Evolutionary conservation across 2,113 vertebrate species (phyloP), one percentile per base, ranked within the genome.

Genomic region (Sinocyclocheilus rhinocerous): DNA sequence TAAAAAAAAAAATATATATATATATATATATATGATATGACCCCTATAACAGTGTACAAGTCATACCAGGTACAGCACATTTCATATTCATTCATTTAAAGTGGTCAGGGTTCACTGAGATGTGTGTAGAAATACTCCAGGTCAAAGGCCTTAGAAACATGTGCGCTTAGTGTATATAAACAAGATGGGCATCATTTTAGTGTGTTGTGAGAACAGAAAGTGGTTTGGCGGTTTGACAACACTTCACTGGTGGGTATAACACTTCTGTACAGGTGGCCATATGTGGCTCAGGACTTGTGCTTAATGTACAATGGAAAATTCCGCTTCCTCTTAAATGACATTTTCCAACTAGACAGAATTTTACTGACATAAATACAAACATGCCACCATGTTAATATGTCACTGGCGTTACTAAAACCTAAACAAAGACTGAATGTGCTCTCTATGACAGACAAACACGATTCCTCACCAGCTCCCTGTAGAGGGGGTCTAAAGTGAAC

Each of bases 401-500:
- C 16, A 6, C 22, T 45, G 22, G 11, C 39, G 16, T 26, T 29
- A 26, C 45, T 15, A 52, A 76, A 45, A 76, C 12, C 15, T 1
- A 45, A 50, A 24, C n/a, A 24, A 18, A 76, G 9, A 55, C 15
- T 78, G 13, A 78, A 77, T 22, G 26, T 55, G 26, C 2, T 29
- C 11, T 50, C 6, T 76, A 48, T 13, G 12, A 48, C 73, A 77
- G 29, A 84, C 4, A 1, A 24, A 16, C 22, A 57, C 6, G 33
- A 13, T 48, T 26, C 26, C 94, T 97, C 93, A 99, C 98, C 96
- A 98, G 55, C 90, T 99, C 98, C 90, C 97, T 97, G 91, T 97
- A 97, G 52, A 97, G 95, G 0, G 98, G 98, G 84, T 99, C 95
- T 85, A 99, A 86, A 22, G 98, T 99, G 90, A 99, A 99, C 98